Evolutionary conservation across 92 coral and sea anemone species (phyloP).

Genomic region (Parazoanthus darwini): DNA sequence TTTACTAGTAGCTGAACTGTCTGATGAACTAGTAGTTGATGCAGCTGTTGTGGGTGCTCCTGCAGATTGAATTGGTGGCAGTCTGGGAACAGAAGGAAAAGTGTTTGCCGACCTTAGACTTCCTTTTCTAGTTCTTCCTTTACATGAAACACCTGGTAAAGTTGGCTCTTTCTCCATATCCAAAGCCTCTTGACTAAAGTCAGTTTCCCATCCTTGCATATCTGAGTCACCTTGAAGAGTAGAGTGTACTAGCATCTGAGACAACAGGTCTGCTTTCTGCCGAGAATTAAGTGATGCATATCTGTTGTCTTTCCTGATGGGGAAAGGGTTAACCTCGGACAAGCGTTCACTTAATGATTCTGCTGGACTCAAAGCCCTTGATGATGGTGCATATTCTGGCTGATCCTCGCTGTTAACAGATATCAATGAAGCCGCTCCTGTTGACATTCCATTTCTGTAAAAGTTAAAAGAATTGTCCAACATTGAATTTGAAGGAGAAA

Average conservation of each 20-base stretch:
- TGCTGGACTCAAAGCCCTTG: conserved; percentile 80
- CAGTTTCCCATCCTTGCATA: conserved; percentile 67
- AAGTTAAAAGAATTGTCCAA: conserved; percentile 86
- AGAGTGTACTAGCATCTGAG: conserved; percentile 79
- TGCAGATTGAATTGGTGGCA: conserved; percentile 91
- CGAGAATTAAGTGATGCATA: conserved; percentile 69
- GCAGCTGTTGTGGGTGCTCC: conserved; percentile 66
- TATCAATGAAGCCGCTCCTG: conserved; percentile 93
- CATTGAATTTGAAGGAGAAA: conserved; percentile 98
- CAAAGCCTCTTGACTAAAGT: conserved; percentile 15
- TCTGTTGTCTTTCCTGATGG: conserved; percentile 54
- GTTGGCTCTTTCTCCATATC: conserved; percentile 46
- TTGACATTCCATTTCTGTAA: conserved; percentile 90
- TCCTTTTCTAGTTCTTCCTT: conserved; percentile 53
- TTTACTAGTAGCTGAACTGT: conserved; percentile 3
- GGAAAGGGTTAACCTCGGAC: conserved; percentile 76
- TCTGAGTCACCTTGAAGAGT: conserved; percentile 82
- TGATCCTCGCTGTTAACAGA: conserved; percentile 74
- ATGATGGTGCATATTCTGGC: conserved; percentile 78
- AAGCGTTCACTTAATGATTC: conserved; percentile 81
- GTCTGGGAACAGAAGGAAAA: conserved; percentile 68
- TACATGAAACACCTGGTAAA: conserved; percentile 23
- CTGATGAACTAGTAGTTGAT: conserved; percentile 3
- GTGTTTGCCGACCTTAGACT: conserved; percentile 65
- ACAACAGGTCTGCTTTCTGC: conserved; percentile 88